Percentiles rank a stretch among this genome's conserved stretches.
phyloP scores from a whole-genome alignment of 2,113 vertebrate species.

The Sarotherodon lohbergeri region DNA sequence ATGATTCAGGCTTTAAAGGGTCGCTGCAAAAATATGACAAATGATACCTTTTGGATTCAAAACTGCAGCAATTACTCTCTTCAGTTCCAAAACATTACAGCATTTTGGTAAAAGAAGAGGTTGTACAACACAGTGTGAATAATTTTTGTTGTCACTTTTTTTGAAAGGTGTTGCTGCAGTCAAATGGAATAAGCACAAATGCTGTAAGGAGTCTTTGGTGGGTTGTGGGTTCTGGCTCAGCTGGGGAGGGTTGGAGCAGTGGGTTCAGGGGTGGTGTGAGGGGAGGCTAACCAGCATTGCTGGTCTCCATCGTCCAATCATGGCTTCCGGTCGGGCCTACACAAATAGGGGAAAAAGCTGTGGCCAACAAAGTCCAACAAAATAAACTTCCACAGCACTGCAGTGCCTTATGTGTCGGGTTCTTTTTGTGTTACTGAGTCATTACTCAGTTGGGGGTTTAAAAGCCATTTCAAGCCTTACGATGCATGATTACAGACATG shows the following conservation, averaged over 20 bases:
- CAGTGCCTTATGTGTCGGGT: background rate
- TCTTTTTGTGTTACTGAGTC: background rate
- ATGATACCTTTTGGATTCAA: background rate
- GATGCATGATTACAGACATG: background rate
- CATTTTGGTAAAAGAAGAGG: background rate
- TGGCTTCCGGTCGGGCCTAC: background rate
- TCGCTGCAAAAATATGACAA: background rate
- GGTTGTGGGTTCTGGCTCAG: background rate
- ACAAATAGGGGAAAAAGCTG: background rate
- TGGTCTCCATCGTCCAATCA: background rate
- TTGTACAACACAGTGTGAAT: background rate
- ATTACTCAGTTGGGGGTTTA: background rate
- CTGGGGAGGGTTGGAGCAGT: background rate
- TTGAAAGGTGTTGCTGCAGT: background rate
- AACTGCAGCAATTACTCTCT: background rate
- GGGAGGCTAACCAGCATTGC: background rate
- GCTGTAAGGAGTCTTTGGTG: background rate
- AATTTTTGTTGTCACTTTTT: background rate
- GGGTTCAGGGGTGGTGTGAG: background rate
- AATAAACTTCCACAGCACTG: background rate
- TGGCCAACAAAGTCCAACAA: background rate
- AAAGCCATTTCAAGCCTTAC: background rate
- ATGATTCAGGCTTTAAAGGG: background rate
- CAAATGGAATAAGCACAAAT: background rate
- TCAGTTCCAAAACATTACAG: background rate